Evolutionary conservation across 2,113 vertebrate genomes (phyloP).

Genomic region (Scolopax mira): DNA sequence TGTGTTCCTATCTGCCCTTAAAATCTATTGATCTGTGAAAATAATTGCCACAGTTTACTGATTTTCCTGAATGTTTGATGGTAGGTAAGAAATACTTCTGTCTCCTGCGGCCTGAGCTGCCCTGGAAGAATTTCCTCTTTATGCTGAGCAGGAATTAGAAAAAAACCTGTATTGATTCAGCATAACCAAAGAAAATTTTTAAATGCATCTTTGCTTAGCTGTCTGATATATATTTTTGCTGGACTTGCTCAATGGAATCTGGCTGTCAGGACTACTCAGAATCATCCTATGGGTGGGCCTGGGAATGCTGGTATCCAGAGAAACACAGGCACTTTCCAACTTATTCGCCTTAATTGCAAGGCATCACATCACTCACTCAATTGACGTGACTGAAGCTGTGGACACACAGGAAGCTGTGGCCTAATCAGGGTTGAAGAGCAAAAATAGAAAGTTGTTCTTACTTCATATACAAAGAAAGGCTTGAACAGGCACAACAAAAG

Average conservation of each 20-base stretch:
- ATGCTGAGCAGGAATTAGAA: neutral
- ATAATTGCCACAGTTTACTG: slow-evolving; percentile 18
- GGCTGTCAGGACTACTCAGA: neutral
- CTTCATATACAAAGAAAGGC: neutral
- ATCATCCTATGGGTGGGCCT: neutral
- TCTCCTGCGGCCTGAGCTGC: neutral
- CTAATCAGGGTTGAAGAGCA: neutral
- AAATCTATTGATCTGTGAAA: slow-evolving; percentile 30
- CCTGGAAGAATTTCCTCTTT: neutral
- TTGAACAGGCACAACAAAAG: neutral
- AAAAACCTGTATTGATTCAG: neutral
- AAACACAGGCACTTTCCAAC: neutral
- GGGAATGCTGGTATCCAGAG: neutral
- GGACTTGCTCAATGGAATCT: neutral
- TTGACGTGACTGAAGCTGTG: neutral
- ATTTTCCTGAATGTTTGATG: neutral
- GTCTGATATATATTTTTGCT: neutral
- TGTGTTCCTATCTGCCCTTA: neutral
- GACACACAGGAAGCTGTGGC: neutral
- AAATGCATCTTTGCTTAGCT: neutral
- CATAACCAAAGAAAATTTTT: neutral
- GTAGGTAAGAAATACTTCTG: neutral
- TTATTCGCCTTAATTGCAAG: neutral
- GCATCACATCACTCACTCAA: neutral
- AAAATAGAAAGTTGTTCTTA: neutral